Base-by-base conservation (phyloP, 1,140 invertebrate genomes). In the Orussus abietinus region DNA sequence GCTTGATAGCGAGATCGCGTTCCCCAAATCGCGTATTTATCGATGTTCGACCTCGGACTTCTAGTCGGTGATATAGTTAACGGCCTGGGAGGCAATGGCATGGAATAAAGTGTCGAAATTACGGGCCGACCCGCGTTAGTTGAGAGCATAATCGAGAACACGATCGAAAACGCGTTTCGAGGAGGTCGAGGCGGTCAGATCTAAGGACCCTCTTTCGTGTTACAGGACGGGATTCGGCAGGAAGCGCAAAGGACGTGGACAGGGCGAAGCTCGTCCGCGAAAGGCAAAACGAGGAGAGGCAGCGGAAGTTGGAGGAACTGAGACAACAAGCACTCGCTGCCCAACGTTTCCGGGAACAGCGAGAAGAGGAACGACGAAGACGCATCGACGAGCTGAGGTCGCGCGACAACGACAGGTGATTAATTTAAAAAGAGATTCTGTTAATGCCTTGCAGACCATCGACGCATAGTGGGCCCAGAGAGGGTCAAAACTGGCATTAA, bases 301-400 rank as follows among this genome's bases (percentile, higher is more conserved):
- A 88, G 60, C 81, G 82, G 57, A 87, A 88, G 65, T 76, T 92
- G 52, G 86, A 91, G 67, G 89, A 92, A 75, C 76, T 93, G 47
- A 83, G 88, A 58, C 82, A 86, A 59, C 86, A 91, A 70, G 88
- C 88, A 32, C 76, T 89, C 37, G 85, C 86, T 30, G 87, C 89
- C 55, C 89, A 92, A 76, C 83, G 83, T 53, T 90, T 89, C 72
- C 80, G 89, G 21, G 88, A 91, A 75, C 86, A 90, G 69, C 83
- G 89, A 58, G 89, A 93, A 65, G 85, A 88, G 54, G 88, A 92
- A 65, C 74, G 89, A 31, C 76, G 85, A 47, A 77, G 78, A 53
- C 77, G 88, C 46, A 83, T 90, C 62, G 88, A 90, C 42, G 89
- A 92, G 55, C 80, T 90, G 60, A 78, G 85, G 49, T 65, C 75